phyloP scores from a whole-genome alignment of 1,140 invertebrate genomes.

The Aphaenogaster ashmeadi region DNA sequence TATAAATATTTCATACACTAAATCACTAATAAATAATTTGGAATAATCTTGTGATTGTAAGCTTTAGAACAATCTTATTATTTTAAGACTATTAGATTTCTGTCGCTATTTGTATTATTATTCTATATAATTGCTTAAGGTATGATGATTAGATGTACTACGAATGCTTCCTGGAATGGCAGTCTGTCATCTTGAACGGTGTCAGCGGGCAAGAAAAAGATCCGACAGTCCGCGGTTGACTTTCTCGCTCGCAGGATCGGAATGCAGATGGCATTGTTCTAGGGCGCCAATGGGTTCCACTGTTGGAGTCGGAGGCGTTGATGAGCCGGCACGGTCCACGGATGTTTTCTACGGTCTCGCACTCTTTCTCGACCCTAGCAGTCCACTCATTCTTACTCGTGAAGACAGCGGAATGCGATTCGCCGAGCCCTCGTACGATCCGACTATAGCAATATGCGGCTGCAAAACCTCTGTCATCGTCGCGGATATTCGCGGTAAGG shows the following conservation, averaged over 20 bases:
- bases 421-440: slow-evolving; percentile 53
- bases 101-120: background rate
- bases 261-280: slow-evolving; percentile 81
- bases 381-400: slow-evolving; percentile 78
- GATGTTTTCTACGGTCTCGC: slow-evolving; percentile 82
- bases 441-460: slow-evolving; percentile 77
- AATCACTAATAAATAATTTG: background rate
- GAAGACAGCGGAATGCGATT: slow-evolving; percentile 82
- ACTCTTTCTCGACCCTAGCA: slow-evolving; percentile 17
- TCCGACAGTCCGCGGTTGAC: slow-evolving; percentile 41
- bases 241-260: slow-evolving; percentile 78
- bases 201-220: slow-evolving; percentile 57
- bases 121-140: background rate
- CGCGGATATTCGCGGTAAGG: slow-evolving; percentile 12
- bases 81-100: background rate
- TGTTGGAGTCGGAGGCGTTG: slow-evolving; percentile 81
- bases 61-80: background rate
- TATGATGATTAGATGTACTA: background rate
- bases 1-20: background rate
- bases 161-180: slow-evolving; percentile 26
- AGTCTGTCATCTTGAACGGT: slow-evolving; percentile 35
- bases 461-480: slow-evolving; percentile 71
- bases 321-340: slow-evolving; percentile 83
- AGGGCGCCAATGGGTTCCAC: slow-evolving; percentile 78
- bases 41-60: background rate